Base-by-base conservation (phyloP, 2,113 vertebrate genomes). In the Nothobranchius kuhntae region DNA sequence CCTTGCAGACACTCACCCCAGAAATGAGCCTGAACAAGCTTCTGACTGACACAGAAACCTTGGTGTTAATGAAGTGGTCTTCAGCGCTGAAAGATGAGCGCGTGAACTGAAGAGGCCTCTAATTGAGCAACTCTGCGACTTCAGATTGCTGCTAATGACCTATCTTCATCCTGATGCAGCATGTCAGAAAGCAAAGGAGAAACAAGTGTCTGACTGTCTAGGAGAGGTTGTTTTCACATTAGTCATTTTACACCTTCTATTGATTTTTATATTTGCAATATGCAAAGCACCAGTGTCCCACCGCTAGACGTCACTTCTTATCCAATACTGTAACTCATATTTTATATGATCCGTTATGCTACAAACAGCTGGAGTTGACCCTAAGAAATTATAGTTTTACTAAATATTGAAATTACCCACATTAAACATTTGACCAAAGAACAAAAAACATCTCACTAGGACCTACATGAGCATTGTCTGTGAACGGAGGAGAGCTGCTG, bases 1-100 rank as follows among this genome's bases (percentile, higher is more conserved):
- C 52, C 73, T 65, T 58, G 30, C 30, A 66, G 60, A 10, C 53
- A 46, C 52, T 4, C 11, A 40, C 36, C 10, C 44, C n/a, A 60
- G 36, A 40, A 15, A 10, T 9, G 68, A 74, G 17, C 14, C 30
- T 42, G 61, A 67, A 57, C 51, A 50, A 54, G 38, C 26, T 14
- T 54, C 11, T 69, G 70, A 75, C 51, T 65, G 78, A 82, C 62
- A 57, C 0, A 78, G 52, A 56, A 51, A 70, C 70, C 70, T 17
- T 36, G 47, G 58, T 62, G 58, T 54, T 84, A 86, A 86, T 88
- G 67, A 85, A 87, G 83, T 75, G 68, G 68, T 82, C 78, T 60
- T 80, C 35, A 53, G 38, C 70, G 57, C 36, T 71, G 51, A 80
- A 53, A 17, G 40, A 42, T 68, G 75, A 45, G 48, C 53, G 54